Conservation (phyloP, 2,888 invertebrate genomes). For the Heterodera filipjevi region DNA sequence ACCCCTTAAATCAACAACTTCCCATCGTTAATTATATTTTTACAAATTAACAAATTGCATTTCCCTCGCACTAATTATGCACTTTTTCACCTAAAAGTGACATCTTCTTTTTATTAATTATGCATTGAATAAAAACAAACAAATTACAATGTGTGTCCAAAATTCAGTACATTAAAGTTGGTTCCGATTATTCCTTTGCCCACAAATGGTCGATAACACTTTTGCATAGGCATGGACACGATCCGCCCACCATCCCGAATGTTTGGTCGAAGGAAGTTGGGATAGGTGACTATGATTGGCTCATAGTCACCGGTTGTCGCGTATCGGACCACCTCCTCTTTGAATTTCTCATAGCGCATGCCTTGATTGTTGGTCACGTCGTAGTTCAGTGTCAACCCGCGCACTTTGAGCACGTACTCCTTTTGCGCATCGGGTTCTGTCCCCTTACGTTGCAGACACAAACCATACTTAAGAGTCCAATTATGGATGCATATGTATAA, state of each 20-base stretch:
- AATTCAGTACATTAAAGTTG: too few relatives aligned
- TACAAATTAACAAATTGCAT: too few relatives aligned
- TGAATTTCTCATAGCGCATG: conserved; percentile 5
- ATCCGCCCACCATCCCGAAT: not conserved
- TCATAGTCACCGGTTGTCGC: not conserved
- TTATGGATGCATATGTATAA: too few relatives aligned
- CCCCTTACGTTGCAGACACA: not conserved
- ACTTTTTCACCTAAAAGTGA: too few relatives aligned
- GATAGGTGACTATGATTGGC: not conserved
- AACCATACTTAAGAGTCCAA: not conserved
- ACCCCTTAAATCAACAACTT: too few relatives aligned
- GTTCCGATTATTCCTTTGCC: not conserved
- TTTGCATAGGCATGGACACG: not conserved
- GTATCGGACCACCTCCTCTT: conserved; percentile 10
- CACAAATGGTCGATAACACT: conserved; percentile 4
- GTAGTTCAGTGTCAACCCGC: conserved; percentile 7
- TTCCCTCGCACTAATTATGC: too few relatives aligned
- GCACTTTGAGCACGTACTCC: not conserved
- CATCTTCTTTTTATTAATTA: too few relatives aligned
- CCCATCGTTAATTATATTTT: too few relatives aligned
- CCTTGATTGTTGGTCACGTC: not conserved
- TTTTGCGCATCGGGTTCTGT: not conserved
- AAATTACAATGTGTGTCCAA: not conserved
- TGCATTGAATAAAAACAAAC: not conserved
- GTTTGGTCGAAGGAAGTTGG: not conserved